Base-by-base conservation (phyloP, 2,797 vertebrate species). In the Astyanax mexicanus region DNA sequence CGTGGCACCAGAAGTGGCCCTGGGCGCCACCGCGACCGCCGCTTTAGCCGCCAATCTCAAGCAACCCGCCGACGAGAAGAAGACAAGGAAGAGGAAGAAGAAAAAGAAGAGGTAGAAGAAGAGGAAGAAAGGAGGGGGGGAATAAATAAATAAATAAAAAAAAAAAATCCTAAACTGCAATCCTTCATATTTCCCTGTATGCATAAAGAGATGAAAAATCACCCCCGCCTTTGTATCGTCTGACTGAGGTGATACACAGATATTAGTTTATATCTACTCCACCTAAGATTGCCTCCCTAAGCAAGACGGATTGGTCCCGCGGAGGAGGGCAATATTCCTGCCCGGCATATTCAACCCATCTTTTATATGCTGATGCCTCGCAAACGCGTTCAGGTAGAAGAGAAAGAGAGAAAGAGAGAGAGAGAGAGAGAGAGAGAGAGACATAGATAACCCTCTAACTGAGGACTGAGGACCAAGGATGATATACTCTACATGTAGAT, bases 171-270 rank as follows among this genome's bases (percentile, higher is more conserved):
- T 96, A 96, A 97, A 96, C 92, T 92, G 95, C 95, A 92, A 96
- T 98, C 97, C 96, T 96, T 98, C 96, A 98, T 97, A 97, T 97
- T 97, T 95, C 89, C 87, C 95, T 96, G 96, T 95, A 97, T 96
- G 95, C 96, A 98, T 98, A 98, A 98, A 96, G 94, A 97, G 96
- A 98, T 98, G 96, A 97, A 98, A 97, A 96, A 97, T 97, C 91
- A 92, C 95, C 95, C 95, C 92, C 96, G 98, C 95, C 96, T 97
- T 96, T 94, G 95, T 96, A 96, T 95, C 97, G 97, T 97, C 95
- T 96, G 95, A 95, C 96, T 95, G 94, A 96, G 95, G 95, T 97
- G 96, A 97, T 96, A 97, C 96, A 96, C 92, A 96, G 97, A 99
- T 98, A 99, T 98, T 97, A 97, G 96, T 98, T 98, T 98, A 97